Conservation (phyloP, 2,113 vertebrate genomes). For the Ptyas mucosa region DNA sequence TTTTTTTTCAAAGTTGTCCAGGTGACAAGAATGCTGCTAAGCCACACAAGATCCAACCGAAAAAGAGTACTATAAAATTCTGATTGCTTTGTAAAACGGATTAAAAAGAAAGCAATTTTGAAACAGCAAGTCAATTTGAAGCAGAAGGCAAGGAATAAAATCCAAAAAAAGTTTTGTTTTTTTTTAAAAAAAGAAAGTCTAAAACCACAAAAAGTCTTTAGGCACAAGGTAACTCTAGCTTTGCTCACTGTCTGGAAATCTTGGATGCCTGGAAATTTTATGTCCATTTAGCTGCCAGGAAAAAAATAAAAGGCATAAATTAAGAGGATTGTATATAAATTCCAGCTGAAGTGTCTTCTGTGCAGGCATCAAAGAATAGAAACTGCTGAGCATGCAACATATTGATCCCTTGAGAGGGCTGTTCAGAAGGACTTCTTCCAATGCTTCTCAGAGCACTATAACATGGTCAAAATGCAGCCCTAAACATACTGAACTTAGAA, state of each 20-base stretch:
- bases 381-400: background rate
- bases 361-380: background rate
- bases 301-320: background rate
- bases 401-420: background rate
- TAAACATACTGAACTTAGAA: background rate
- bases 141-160: background rate
- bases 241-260: background rate
- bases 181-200: too few relatives aligned
- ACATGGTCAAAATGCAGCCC: background rate
- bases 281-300: background rate
- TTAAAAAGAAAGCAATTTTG: background rate
- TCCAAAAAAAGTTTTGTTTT: background rate
- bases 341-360: background rate
- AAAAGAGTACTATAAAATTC: background rate
- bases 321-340: background rate
- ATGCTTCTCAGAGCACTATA: background rate
- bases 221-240: background rate
- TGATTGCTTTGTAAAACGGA: background rate
- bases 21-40: background rate
- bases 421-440: background rate
- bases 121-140: background rate
- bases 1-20: background rate
- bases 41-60: background rate
- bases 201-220: background rate
- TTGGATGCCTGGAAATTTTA: background rate